These are phyloP conservation scores for Catamblyrhynchus diadema DNA, from an alignment of 2,797 vertebrate genomes.

Conservation along the genomic window DNA sequence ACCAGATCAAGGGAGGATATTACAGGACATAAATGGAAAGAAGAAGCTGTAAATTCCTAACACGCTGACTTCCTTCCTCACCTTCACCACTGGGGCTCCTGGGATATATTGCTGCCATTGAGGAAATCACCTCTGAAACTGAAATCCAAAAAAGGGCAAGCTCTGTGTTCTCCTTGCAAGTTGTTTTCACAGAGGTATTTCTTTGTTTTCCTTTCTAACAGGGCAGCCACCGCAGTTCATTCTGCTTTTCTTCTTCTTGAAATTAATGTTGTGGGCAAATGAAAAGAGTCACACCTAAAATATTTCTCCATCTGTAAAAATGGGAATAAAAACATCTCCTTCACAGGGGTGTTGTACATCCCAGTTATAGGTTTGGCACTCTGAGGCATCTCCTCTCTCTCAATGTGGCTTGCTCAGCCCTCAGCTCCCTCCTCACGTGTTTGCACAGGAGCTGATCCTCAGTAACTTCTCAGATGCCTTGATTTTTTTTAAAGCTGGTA, in stretches of 20 bases:
- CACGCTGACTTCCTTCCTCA: neutral
- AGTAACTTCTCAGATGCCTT: neutral
- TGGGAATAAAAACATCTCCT: neutral
- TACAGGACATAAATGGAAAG: neutral
- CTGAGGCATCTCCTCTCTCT: neutral
- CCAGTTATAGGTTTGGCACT: neutral
- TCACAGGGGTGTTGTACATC: neutral
- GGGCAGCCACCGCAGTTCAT: neutral
- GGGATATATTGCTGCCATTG: neutral
- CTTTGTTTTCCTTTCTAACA: neutral
- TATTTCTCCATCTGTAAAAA: constrained; percentile 4
- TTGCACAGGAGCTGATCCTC: neutral
- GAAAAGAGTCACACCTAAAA: constrained; percentile 22
- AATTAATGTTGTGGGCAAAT: constrained; percentile 17
- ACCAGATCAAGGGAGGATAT: neutral
- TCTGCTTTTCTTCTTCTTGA: neutral
- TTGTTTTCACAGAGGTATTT: neutral
- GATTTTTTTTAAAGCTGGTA: neutral
- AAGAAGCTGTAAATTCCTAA: constrained; percentile 9
- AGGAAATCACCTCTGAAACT: neutral
- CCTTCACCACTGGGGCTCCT: neutral
- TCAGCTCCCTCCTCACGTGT: neutral
- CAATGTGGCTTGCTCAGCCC: neutral
- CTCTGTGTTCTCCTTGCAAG: neutral
- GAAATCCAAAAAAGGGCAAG: neutral